Conservation (phyloP, 2,888 invertebrate genomes). For the Anarsia innoxiella region DNA sequence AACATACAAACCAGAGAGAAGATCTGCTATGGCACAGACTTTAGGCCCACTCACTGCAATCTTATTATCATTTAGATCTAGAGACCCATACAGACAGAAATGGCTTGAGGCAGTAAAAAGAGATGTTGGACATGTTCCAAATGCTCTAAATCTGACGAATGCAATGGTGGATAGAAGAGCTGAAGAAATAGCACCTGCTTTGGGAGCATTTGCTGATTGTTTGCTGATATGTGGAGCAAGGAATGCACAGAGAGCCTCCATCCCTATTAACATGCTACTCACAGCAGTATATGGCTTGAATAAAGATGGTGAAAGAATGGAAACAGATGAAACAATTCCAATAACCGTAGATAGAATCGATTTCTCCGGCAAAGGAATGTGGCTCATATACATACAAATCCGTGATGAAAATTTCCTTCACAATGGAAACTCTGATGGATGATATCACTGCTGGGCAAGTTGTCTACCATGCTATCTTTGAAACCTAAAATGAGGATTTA, state of each 20-base stretch:
- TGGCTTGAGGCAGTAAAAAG: slow-evolving; percentile 12
- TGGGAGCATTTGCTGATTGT: slow-evolving; percentile 7
- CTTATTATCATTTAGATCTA: slow-evolving; percentile 1
- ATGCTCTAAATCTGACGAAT: background rate
- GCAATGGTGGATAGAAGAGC: slow-evolving; percentile 9
- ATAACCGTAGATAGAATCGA: background rate
- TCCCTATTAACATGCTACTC: slow-evolving; percentile 7
- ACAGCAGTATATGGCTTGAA: background rate
- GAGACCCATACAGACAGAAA: slow-evolving; percentile 8
- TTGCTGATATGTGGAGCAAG: slow-evolving; percentile 4
- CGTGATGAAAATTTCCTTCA: slow-evolving; percentile 1
- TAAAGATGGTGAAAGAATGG: too few relatives aligned
- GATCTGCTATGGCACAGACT: slow-evolving; percentile 11
- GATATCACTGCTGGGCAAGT: slow-evolving; percentile 14
- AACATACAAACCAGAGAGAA: slow-evolving; percentile 11
- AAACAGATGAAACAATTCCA: background rate
- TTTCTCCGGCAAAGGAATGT: slow-evolving; percentile 12
- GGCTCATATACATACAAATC: slow-evolving; percentile 8
- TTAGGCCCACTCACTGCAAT: slow-evolving; percentile 9
- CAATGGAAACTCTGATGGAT: slow-evolving; percentile 12
- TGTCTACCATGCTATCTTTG: slow-evolving; percentile 18
- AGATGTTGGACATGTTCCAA: slow-evolving; percentile 8
- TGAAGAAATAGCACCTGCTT: slow-evolving; percentile 9
- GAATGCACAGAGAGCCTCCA: slow-evolving; percentile 12
- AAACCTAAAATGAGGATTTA: slow-evolving; percentile 16